phyloP scores from a whole-genome alignment of 1,140 invertebrate species.

The Cydia pomonella region DNA sequence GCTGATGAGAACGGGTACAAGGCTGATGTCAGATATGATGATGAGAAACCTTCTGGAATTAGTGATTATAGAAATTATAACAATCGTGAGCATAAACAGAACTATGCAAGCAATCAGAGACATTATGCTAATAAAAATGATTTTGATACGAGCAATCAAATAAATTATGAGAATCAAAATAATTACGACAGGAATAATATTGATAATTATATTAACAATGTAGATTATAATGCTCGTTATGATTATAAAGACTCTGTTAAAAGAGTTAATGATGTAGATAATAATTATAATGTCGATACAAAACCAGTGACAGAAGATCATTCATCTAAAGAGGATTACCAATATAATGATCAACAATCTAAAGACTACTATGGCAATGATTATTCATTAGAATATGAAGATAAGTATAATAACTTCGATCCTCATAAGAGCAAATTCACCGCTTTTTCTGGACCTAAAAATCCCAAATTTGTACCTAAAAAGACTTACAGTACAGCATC shows the following conservation, averaged over 20 bases:
- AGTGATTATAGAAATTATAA: slow-evolving; percentile 23
- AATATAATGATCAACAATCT: slow-evolving; percentile 48
- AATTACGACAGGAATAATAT: not conserved
- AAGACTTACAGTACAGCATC: slow-evolving; percentile 36
- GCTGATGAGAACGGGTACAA: slow-evolving; percentile 82
- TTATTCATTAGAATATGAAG: slow-evolving; percentile 61
- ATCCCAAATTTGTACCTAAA: slow-evolving; percentile 37
- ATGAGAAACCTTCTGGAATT: slow-evolving; percentile 36
- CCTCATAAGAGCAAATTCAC: slow-evolving; percentile 53
- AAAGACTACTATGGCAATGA: slow-evolving; percentile 64
- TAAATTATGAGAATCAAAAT: too few species aligned
- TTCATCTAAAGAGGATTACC: slow-evolving; percentile 46
- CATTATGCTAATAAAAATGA: too few species aligned
- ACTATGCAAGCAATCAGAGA: not conserved
- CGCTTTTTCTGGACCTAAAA: slow-evolving; percentile 36
- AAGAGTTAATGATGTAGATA: slow-evolving; percentile 5
- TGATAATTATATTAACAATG: slow-evolving; percentile 38
- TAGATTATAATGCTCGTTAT: slow-evolving; percentile 9
- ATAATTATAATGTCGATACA: slow-evolving; percentile 35
- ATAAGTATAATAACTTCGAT: slow-evolving; percentile 48
- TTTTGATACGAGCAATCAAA: not conserved
- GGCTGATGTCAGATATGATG: slow-evolving; percentile 80
- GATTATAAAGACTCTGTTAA: slow-evolving; percentile 36
- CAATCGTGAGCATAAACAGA: slow-evolving; percentile 21
- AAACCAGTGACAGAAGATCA: slow-evolving; percentile 49